Percentiles rank a stretch among this genome's conserved stretches.
Conservation (phyloP, 2,113 vertebrate genomes). For the Clarias batrachus region DNA sequence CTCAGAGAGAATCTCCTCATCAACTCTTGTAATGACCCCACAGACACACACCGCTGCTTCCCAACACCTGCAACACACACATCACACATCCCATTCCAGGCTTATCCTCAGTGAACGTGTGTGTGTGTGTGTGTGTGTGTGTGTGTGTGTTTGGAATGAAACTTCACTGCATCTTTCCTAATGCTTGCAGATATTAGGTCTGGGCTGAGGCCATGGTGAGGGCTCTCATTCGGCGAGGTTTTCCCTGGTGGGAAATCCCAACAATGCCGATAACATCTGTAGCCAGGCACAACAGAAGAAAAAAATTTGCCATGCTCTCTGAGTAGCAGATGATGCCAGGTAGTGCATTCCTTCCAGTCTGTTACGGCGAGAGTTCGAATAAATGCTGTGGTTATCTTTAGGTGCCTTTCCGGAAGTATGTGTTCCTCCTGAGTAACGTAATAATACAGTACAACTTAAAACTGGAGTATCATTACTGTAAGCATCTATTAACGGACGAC, state of each 20-base stretch:
- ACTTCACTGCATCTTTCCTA: background rate
- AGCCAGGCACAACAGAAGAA: background rate
- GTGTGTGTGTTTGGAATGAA: background rate
- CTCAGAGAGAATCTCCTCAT: slow-evolving; percentile 42
- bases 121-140: slow-evolving; percentile 23
- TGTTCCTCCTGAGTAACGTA: background rate
- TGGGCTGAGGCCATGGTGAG: background rate
- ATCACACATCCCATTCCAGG: background rate
- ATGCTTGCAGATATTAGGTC: background rate
- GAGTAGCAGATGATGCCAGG: background rate
- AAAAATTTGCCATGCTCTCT: background rate
- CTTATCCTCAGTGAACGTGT: background rate
- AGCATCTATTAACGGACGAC: no score
- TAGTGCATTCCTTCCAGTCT: background rate
- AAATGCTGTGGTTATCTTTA: background rate
- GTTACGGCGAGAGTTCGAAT: background rate
- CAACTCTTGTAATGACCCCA: slow-evolving; percentile 45
- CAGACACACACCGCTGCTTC: slow-evolving; percentile 34
- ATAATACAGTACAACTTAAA: background rate
- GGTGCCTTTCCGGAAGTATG: background rate
- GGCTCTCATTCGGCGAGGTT: background rate
- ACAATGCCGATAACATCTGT: background rate
- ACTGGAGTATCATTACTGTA: background rate
- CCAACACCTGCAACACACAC: slow-evolving; percentile 46
- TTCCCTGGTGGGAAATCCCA: background rate